These are phyloP conservation scores for Lithobates pipiens DNA, from an alignment of 2,797 vertebrate genomes.

Conservation along the genomic window DNA sequence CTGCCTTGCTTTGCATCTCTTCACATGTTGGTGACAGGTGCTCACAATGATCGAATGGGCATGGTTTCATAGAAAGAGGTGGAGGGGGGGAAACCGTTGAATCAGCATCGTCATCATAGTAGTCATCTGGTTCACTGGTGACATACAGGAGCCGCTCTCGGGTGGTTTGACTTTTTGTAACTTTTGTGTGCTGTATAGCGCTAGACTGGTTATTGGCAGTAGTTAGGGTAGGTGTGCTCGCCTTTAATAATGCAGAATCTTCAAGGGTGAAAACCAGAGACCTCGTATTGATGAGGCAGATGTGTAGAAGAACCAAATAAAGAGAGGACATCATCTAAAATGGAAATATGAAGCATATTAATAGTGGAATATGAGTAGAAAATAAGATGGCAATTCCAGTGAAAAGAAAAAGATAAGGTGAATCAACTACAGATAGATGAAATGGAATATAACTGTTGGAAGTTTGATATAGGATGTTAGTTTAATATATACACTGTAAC, in stretches of 20 bases:
- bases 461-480: no score
- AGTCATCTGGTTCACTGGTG: constrained; percentile 21
- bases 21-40: constrained; percentile 41
- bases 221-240: neutral
- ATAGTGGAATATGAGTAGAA: neutral
- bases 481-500: no score
- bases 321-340: constrained; percentile 20
- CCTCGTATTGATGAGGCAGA: neutral
- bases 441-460: no score
- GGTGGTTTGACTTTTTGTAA: neutral
- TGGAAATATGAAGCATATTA: neutral
- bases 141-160: constrained; percentile 12
- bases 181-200: neutral
- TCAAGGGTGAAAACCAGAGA: neutral
- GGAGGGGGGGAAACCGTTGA: neutral
- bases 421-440: neutral
- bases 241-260: neutral
- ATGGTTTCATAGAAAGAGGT: neutral
- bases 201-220: neutral
- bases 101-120: constrained; percentile 21
- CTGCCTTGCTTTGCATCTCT: constrained; percentile 24
- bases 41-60: constrained; percentile 40
- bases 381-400: neutral
- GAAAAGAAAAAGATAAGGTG: neutral
- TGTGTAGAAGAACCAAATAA: constrained; percentile 7